Evolutionary conservation across 2,888 invertebrate species (phyloP).

Genomic region (Helicoverpa assulta): DNA sequence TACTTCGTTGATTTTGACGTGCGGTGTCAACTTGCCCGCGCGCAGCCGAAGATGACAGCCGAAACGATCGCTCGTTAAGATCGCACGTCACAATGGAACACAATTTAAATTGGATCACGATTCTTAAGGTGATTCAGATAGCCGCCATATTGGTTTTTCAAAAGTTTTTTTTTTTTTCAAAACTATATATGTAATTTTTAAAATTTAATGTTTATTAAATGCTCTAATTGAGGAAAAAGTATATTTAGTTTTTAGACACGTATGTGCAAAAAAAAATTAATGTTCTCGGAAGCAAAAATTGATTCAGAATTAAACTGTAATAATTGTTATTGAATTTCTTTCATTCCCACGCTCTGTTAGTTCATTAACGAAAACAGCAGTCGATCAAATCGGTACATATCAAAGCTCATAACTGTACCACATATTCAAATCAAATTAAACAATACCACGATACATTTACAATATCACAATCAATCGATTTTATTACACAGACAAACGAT

Average conservation of each 20-base stretch:
- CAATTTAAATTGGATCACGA: conserved; percentile 80
- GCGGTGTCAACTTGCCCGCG: conserved; percentile 78
- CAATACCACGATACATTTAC: conserved; percentile 19
- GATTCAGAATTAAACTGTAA: not conserved
- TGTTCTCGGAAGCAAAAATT: not conserved
- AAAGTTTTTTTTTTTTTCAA: not conserved
- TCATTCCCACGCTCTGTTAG: conserved; percentile 1
- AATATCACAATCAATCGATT: conserved; percentile 33
- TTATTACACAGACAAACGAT: conserved; percentile 31
- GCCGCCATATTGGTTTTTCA: conserved; percentile 20
- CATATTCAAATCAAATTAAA: conserved; percentile 19
- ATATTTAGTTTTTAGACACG: too few species aligned
- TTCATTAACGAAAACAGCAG: not conserved
- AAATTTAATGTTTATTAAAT: too few species aligned
- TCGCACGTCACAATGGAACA: conserved; percentile 59
- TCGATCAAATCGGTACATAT: conserved; percentile 11
- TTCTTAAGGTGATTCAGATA: conserved; percentile 54
- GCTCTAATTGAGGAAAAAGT: too few species aligned
- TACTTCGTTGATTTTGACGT: conserved; percentile 81
- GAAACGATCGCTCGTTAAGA: conserved; percentile 67
- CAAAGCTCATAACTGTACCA: conserved; percentile 11
- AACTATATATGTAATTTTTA: not conserved
- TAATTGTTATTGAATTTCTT: not conserved
- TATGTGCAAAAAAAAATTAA: too few species aligned
- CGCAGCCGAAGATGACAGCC: conserved; percentile 72